Conservation (phyloP, 2,797 vertebrate species). For the Leuciscus waleckii region DNA sequence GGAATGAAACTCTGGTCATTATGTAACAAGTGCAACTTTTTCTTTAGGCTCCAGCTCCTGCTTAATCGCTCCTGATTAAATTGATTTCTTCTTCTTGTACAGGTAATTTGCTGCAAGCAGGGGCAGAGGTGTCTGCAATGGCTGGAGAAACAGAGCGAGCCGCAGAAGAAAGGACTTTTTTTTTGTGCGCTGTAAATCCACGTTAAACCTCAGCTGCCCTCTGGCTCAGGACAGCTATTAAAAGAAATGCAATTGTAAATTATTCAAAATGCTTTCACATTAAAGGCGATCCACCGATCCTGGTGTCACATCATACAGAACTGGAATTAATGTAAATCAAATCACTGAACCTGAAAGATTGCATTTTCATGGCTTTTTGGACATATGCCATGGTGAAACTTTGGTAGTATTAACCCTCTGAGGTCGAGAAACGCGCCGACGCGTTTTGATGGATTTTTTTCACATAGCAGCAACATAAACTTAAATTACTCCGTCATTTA, state of each 20-base stretch:
- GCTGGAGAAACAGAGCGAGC: slow-evolving; percentile 54
- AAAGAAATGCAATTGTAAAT: slow-evolving; percentile 69
- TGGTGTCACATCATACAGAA: neutral
- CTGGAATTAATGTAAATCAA: neutral
- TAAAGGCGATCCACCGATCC: slow-evolving; percentile 51
- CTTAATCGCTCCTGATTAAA: slow-evolving; percentile 46
- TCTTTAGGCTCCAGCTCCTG: neutral
- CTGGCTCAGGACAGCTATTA: slow-evolving; percentile 62
- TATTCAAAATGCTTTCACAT: slow-evolving; percentile 65
- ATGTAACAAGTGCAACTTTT: slow-evolving; percentile 26
- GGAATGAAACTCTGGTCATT: neutral
- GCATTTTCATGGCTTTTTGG: neutral
- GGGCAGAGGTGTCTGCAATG: neutral
- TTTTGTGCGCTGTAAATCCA: slow-evolving; percentile 29
- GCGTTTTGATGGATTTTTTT: no score
- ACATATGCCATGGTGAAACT: neutral
- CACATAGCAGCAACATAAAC: no score
- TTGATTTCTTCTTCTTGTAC: slow-evolving; percentile 50
- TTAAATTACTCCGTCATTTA: no score
- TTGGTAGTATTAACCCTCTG: neutral
- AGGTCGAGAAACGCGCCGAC: no score
- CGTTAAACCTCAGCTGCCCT: slow-evolving; percentile 57
- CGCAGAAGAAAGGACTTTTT: slow-evolving; percentile 47
- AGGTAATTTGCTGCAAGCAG: slow-evolving; percentile 34
- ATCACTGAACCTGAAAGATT: neutral